These are phyloP conservation scores for Ascidia mentula DNA, from an alignment of 23 tunicate species.

Conservation along the genomic window DNA sequence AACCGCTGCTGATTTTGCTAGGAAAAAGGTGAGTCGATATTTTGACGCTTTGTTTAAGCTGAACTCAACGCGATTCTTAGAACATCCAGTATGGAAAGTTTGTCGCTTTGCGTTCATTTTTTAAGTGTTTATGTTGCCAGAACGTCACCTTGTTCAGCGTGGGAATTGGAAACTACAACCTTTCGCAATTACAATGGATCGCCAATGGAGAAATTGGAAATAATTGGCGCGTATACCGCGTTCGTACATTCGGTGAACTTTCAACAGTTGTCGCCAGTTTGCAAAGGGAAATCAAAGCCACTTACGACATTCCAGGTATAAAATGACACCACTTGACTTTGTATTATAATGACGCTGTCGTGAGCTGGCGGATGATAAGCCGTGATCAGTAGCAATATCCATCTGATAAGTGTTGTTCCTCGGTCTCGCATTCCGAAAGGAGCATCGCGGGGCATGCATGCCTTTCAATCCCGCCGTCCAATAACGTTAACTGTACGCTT, in stretches of 20 bases:
- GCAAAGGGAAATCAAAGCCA: slow-evolving; percentile 64
- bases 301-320: slow-evolving; percentile 47
- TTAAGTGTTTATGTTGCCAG: slow-evolving; percentile 16
- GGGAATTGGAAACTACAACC: slow-evolving; percentile 35
- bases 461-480: too few relatives aligned
- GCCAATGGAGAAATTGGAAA: slow-evolving; percentile 49
- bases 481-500: too few relatives aligned
- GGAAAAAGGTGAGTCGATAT: slow-evolving; percentile 30
- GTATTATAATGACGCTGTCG: too few relatives aligned
- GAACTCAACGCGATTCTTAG: neutral
- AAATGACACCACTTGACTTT: neutral
- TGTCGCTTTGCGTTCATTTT: neutral
- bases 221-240: slow-evolving; percentile 38
- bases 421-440: too few relatives aligned
- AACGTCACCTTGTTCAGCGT: slow-evolving; percentile 46
- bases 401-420: too few relatives aligned
- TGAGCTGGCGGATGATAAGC: too few relatives aligned
- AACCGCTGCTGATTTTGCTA: slow-evolving; percentile 54
- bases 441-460: too few relatives aligned
- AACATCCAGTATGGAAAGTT: neutral
- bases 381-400: too few relatives aligned
- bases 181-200: slow-evolving; percentile 39
- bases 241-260: slow-evolving; percentile 13
- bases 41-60: neutral
- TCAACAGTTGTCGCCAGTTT: slow-evolving; percentile 27